Base-by-base conservation (phyloP, 2,888 invertebrate species). In the Drosophila mulleri region DNA sequence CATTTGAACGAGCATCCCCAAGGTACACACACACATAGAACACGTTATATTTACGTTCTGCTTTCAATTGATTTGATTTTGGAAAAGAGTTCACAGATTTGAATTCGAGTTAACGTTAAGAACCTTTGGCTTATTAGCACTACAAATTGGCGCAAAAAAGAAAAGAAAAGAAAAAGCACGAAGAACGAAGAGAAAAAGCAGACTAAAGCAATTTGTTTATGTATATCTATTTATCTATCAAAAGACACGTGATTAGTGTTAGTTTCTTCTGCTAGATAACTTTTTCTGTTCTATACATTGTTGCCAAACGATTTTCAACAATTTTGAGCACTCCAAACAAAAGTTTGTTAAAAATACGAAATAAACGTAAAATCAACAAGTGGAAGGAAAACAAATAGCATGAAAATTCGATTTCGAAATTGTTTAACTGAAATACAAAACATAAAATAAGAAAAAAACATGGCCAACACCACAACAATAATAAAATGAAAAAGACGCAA, bases 171-270 rank as follows among this genome's bases (percentile, higher is more conserved):
- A 26, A 26, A 26, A 26, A 26, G 3, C 0, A 26, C 4, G 7
- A n/a, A 29, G 12, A 12, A 29, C 29, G n/a, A 12, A 48, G 29
- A 7, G 41, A 41, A 39, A 41, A n/a, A 47, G 16, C 45, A 14
- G 58, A 32, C 42, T 71, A 37, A 60, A 41, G 52, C 59, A 62
- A 73, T 50, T 63, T 79, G 75, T 75, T 80, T 80, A 75, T 75
- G 76, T 80, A 75, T 75, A 50, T 69, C 80, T 75, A 63, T 5
- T 18, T 56, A 73, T 29, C 29, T 29, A 29, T 29, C n/a, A 23
- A 23, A 3, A 23, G 7, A 44, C 9, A 41, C 54, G 41, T 41
- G n/a, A 35, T 53, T 20, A 59, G 26, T 41, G 35, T 35, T 35
- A 32, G 35, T 35, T 52, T 52, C 20, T 37, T 52, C 52, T 35